Evolutionary conservation across 2,888 invertebrate species (phyloP).

Genomic region (Oxystoma pomonae): DNA sequence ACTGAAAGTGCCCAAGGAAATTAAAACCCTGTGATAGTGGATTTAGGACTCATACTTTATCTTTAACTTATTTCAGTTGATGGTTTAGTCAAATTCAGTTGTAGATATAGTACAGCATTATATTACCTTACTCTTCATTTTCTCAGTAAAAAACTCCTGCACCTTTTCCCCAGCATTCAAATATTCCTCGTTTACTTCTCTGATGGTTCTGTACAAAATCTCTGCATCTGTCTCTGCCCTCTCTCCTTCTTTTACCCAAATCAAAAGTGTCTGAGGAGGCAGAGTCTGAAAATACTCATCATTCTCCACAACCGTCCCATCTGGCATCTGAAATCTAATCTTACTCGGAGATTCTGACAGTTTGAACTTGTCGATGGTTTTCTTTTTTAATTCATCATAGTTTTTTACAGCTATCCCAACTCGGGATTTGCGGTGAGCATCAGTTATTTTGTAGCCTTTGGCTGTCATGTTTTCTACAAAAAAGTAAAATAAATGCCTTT

Average conservation of each 20-base stretch:
- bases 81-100: too few relatives aligned
- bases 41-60: too few relatives aligned
- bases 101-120: too few relatives aligned
- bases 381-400: slow-evolving; percentile 61
- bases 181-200: slow-evolving; percentile 63
- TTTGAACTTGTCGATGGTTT: slow-evolving; percentile 60
- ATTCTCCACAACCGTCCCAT: slow-evolving; percentile 68
- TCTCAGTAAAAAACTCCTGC: slow-evolving; percentile 69
- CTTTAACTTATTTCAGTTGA: too few relatives aligned
- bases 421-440: slow-evolving; percentile 61
- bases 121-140: slow-evolving; percentile 54
- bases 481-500: slow-evolving; percentile 2
- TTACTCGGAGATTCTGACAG: slow-evolving; percentile 37
- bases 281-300: slow-evolving; percentile 74
- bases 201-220: slow-evolving; percentile 65
- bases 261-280: slow-evolving; percentile 64
- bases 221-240: slow-evolving; percentile 58
- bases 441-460: slow-evolving; percentile 70
- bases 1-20: too few relatives aligned
- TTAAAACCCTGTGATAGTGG: too few relatives aligned
- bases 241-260: slow-evolving; percentile 49
- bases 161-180: slow-evolving; percentile 67
- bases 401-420: slow-evolving; percentile 68
- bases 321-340: slow-evolving; percentile 47
- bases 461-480: slow-evolving; percentile 20